Percentiles rank a stretch among this genome's conserved stretches.
phyloP scores from a whole-genome alignment of 1,140 invertebrate genomes.

The Atta texana region DNA sequence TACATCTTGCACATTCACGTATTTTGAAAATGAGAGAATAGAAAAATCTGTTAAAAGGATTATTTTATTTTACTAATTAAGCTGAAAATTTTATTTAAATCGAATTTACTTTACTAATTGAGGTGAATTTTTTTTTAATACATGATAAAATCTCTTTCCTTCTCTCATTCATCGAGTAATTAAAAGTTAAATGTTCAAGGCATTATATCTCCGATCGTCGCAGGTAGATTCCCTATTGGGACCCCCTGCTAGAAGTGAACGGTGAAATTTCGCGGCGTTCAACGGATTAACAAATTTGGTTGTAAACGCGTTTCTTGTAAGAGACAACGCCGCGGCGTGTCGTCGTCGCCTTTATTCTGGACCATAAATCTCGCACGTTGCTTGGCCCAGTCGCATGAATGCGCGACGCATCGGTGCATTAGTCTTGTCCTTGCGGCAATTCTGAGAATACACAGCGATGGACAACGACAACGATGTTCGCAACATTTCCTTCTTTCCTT shows the following conservation, averaged over 20 bases:
- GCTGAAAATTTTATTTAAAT: not conserved
- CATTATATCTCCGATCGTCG: not conserved
- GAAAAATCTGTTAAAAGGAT: not conserved
- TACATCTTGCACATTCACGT: not conserved
- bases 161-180: not conserved
- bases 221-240: not conserved
- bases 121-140: not conserved
- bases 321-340: conserved; percentile 30
- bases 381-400: conserved; percentile 24
- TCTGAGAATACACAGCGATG: conserved; percentile 75
- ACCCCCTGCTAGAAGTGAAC: not conserved
- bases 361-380: conserved; percentile 44
- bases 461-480: conserved; percentile 43
- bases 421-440: conserved; percentile 76
- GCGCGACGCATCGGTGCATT: conserved; percentile 48
- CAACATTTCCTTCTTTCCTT: conserved; percentile 49
- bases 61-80: conserved; percentile 13
- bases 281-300: conserved; percentile 45
- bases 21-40: not conserved
- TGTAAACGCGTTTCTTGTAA: conserved; percentile 10
- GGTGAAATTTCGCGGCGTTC: conserved; percentile 40
- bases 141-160: not conserved
- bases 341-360: conserved; percentile 41
- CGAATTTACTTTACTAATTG: not conserved
- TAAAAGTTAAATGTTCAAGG: not conserved